Percentiles rank a stretch among this genome's conserved stretches.
phyloP scores from a whole-genome alignment of 2,797 vertebrate species.

The Coracias cyanogaster region DNA sequence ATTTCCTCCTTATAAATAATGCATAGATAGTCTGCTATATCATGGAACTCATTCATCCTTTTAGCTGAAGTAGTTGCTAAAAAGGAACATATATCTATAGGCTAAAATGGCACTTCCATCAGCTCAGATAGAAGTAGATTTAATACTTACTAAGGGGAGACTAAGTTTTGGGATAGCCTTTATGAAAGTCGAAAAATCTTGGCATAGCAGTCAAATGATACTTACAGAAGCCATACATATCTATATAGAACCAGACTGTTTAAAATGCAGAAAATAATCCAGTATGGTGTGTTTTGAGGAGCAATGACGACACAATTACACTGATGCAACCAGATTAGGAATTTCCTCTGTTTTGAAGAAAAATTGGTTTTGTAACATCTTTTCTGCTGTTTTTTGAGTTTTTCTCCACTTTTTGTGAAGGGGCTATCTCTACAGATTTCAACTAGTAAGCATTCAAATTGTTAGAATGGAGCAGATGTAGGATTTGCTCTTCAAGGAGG shows the following conservation, averaged over 20 bases:
- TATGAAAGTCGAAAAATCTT: background rate
- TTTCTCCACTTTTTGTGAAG: background rate
- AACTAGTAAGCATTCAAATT: background rate
- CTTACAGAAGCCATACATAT: background rate
- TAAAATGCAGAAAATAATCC: background rate
- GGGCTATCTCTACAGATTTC: background rate
- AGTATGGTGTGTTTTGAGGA: background rate
- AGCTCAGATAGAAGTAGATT: constrained; percentile 17
- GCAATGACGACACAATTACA: background rate
- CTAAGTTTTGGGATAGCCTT: background rate
- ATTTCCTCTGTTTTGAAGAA: background rate
- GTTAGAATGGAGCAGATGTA: background rate
- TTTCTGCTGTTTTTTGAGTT: background rate
- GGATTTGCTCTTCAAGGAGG: background rate
- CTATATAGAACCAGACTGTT: background rate
- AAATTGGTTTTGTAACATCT: background rate
- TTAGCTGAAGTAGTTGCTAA: constrained; percentile 51
- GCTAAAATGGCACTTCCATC: constrained; percentile 44
- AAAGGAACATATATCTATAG: constrained; percentile 32
- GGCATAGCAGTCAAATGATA: background rate
- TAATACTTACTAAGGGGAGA: background rate
- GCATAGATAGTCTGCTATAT: constrained; percentile 18
- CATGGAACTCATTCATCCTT: constrained; percentile 56
- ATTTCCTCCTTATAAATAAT: constrained; percentile 58
- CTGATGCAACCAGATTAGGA: background rate